Evolutionary conservation across 2,888 invertebrate genomes (phyloP).

Genomic region (Hedychridium roseum): DNA sequence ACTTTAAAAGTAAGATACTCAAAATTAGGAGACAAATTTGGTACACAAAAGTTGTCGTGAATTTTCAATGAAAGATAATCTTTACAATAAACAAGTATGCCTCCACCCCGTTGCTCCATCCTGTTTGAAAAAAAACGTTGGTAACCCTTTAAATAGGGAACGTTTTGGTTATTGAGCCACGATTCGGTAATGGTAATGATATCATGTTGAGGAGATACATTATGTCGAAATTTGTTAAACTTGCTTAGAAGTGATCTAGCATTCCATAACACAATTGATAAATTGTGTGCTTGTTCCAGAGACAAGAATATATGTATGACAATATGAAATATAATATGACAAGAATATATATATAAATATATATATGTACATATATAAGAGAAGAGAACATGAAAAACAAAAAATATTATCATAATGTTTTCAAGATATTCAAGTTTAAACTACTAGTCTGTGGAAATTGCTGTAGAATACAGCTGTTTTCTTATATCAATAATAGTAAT

Average conservation of each 20-base stretch:
- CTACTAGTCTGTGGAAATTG: background rate
- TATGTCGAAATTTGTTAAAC: background rate
- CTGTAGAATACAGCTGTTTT: too few relatives aligned
- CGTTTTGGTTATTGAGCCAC: background rate
- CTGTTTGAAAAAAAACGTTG: background rate
- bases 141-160: background rate
- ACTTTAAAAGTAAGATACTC: background rate
- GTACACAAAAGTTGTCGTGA: background rate
- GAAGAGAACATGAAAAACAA: background rate
- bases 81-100: background rate
- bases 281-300: background rate
- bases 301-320: background rate
- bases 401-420: background rate
- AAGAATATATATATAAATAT: background rate
- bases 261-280: background rate
- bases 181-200: background rate
- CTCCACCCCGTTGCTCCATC: background rate
- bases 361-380: background rate
- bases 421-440: too few relatives aligned
- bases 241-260: background rate
- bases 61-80: background rate
- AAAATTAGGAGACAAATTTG: background rate
- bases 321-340: background rate
- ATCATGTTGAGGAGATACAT: background rate
- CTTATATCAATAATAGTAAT: too few relatives aligned